Percentiles rank a stretch among this genome's conserved stretches.
These are phyloP conservation scores for Aproaerema taeniolella DNA, from an alignment of 2,888 invertebrate species.

Conservation along the genomic window DNA sequence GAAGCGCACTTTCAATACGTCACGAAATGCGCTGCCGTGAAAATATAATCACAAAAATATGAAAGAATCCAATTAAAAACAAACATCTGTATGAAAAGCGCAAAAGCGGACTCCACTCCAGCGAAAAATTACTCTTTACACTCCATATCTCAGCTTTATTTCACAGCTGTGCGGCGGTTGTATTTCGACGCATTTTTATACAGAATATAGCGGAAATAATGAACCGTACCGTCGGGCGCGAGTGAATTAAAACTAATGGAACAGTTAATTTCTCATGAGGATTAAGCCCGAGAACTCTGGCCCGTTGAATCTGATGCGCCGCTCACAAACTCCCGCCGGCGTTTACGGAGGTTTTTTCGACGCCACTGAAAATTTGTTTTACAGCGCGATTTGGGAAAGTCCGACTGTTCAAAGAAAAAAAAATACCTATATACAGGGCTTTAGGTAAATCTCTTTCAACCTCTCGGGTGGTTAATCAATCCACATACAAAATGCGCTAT, in stretches of 20 bases:
- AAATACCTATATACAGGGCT: too few species aligned
- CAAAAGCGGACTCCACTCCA: conserved; percentile 18
- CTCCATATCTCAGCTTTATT: conserved; percentile 46
- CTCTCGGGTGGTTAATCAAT: too few species aligned
- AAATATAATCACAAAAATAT: conserved; percentile 2
- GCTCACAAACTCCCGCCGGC: conserved; percentile 12
- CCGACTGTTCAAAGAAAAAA: too few species aligned
- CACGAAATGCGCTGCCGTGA: too few species aligned
- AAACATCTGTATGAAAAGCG: conserved; percentile 23
- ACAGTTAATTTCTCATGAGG: conserved; percentile 75
- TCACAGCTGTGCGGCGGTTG: conserved; percentile 39
- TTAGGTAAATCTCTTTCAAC: too few species aligned
- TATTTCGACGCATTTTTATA: conserved; percentile 61
- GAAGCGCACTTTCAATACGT: too few species aligned
- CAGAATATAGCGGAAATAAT: conserved; percentile 62
- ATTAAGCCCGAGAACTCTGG: conserved; percentile 55
- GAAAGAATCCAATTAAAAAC: conserved; percentile 7
- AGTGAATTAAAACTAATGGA: conserved; percentile 77
- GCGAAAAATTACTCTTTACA: conserved; percentile 33
- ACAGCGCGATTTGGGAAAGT: too few species aligned
- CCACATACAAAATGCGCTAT: too few species aligned
- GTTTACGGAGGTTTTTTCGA: too few species aligned
- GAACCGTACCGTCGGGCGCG: conserved; percentile 50
- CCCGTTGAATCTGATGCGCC: conserved; percentile 40
- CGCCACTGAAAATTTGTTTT: too few species aligned